phyloP scores from a whole-genome alignment of 2,113 vertebrate genomes.

The Hemichromis elongatus region DNA sequence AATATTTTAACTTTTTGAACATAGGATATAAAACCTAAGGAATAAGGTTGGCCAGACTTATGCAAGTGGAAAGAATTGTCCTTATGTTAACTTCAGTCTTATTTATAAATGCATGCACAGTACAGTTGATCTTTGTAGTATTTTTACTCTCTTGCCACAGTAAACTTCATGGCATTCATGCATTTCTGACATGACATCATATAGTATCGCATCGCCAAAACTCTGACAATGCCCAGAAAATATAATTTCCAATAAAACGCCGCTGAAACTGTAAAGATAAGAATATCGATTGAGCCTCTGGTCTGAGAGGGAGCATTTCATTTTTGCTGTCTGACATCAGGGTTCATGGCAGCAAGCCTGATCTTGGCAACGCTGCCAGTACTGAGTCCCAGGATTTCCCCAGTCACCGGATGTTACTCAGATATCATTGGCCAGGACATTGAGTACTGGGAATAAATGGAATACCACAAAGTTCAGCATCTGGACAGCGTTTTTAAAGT shows the following conservation, averaged over 20 bases:
- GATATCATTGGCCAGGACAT: slow-evolving; percentile 63
- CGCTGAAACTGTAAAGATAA: slow-evolving; percentile 1
- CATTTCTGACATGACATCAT: background rate
- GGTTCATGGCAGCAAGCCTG: slow-evolving; percentile 45
- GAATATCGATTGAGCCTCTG: slow-evolving; percentile 3
- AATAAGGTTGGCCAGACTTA: background rate
- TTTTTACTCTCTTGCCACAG: background rate
- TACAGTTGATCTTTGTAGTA: background rate
- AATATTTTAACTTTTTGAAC: background rate
- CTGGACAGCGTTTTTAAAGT: slow-evolving; percentile 25
- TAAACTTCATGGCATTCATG: background rate
- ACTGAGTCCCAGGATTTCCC: slow-evolving; percentile 59
- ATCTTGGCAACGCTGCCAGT: slow-evolving; percentile 43
- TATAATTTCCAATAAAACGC: background rate
- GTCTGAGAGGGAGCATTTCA: slow-evolving; percentile 31
- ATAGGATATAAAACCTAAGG: background rate
- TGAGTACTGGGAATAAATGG: slow-evolving; percentile 61
- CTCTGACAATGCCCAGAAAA: background rate
- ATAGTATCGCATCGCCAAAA: background rate
- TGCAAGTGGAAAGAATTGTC: background rate
- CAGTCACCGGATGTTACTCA: slow-evolving; percentile 53
- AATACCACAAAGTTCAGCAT: slow-evolving; percentile 61
- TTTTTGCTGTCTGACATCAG: slow-evolving; percentile 53
- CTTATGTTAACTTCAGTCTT: background rate
- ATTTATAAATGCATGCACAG: background rate